Evolutionary conservation across 2,888 invertebrate species (phyloP), one percentile per base, ranked within the genome.

Genomic region (Phania funesta): DNA sequence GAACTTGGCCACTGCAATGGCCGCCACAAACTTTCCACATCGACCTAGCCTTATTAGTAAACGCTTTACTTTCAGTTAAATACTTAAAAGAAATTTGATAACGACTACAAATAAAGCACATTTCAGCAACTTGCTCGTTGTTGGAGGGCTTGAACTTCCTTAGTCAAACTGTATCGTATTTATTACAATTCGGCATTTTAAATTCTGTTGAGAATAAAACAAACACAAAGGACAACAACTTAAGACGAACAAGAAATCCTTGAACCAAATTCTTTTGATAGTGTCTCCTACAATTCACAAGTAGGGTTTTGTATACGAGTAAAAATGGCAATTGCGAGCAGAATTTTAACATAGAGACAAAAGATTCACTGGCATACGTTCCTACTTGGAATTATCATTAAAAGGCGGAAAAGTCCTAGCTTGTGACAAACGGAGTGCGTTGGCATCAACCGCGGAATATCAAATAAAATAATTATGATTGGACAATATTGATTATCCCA

Each of bases 31-130:
- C n/a, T n/a, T n/a, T n/a, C n/a, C n/a, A n/a, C n/a, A n/a, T n/a
- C n/a, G n/a, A n/a, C n/a, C n/a, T n/a, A n/a, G n/a, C n/a, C n/a
- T n/a, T n/a, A n/a, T n/a, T n/a, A n/a, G n/a, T n/a, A n/a, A n/a
- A n/a, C n/a, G n/a, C n/a, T n/a, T n/a, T n/a, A n/a, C n/a, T n/a
- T n/a, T n/a, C n/a, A n/a, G 52, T 71, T 80, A 76, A 75, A 65
- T 68, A 64, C 80, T 75, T 74, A 60, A 79, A 79, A 44, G 18
- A 38, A 54, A 70, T 64, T 70, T 78, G 20, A 13, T 52, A 48
- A n/a, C 35, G 18, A 48, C 13, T 35, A 56, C 20, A 56, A 20
- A 56, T n/a, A 44, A 20, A 68, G 9, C 13, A 16, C 54, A 58
- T 65, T 65, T 26, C 29, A 67, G 16, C 22, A 22, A 41, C 20